Base-by-base conservation (phyloP, 1,140 invertebrate species). In the Caerostris darwini region DNA sequence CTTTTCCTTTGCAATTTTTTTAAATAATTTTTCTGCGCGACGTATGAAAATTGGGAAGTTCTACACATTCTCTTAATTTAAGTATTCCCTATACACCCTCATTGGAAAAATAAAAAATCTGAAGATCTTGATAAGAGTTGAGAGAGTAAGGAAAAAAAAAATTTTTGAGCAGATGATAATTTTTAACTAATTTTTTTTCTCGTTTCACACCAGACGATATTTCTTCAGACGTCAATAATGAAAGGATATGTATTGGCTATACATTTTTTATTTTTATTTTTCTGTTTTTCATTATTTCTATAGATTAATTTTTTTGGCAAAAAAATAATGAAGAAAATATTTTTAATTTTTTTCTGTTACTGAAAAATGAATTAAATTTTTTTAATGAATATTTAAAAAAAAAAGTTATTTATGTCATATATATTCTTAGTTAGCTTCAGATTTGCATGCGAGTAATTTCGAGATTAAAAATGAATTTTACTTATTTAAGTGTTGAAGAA, bases 101-200 rank as follows among this genome's bases (percentile, higher is more conserved):
- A 19, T 12, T n/a, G 19, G 34, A 77, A 50, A 34, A 77, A 77
- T 19, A n/a, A 53, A 77, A 77, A 12, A 50, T 50, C 19, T n/a
- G 69, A 34, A 34, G 50, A 77, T 50, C 34, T 34, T 77, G 69
- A 77, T 77, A 34, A 77, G 69, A 77, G 50, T 77, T 7, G 14
- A 12, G 8, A 77, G n/a, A n/a, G n/a, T 10, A 77, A 3, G 12
- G 34, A 19, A 53, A 77, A 77, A 71, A 71, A 34, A 64, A 64
- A 64, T 4, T 5, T 0, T 17, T 64, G n/a, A 64, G 14, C 14
- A 10, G 34, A 77, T 14, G 34, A 77, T 19, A 77, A 34, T 77
- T 77, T 77, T 77, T 77, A 77, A 77, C 50, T 77, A 77, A 77
- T 77, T 77, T 77, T 77, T 71, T 77, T 50, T 10, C 69, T 34